phyloP scores from a whole-genome alignment of 2,888 invertebrate genomes.

The Microchrysa polita region DNA sequence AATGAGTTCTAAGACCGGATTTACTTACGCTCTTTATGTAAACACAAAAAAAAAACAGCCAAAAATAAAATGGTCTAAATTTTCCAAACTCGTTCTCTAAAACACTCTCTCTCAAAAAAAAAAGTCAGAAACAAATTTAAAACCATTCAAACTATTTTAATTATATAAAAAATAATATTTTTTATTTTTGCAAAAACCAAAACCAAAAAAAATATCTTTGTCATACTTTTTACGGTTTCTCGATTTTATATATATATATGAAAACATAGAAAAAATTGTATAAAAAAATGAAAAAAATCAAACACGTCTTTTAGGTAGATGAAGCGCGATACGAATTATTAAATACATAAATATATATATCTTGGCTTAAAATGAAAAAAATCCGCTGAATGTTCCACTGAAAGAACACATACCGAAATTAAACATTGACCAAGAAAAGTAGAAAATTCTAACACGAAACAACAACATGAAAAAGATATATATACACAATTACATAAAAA shows the following conservation, averaged over 20 bases:
- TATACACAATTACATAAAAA: too few relatives aligned
- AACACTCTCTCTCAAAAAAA: not conserved
- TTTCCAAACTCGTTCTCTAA: not conserved
- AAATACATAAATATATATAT: conserved; percentile 11
- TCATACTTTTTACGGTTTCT: conserved; percentile 41
- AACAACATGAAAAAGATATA: too few relatives aligned
- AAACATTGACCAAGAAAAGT: conserved; percentile 26
- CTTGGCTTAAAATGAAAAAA: conserved; percentile 19
- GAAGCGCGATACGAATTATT: conserved; percentile 14
- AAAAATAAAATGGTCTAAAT: not conserved
- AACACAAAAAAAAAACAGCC: not conserved
- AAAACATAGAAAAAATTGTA: too few relatives aligned
- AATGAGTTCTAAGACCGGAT: not conserved
- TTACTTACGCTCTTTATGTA: not conserved
- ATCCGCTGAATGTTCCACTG: not conserved
- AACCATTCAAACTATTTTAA: conserved; percentile 13
- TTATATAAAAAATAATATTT: conserved; percentile 18
- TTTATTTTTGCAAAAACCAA: not conserved
- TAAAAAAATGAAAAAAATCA: not conserved
- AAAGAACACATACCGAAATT: conserved; percentile 12
- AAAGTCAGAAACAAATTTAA: not conserved
- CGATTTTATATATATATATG: conserved; percentile 37
- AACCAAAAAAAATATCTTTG: conserved; percentile 15
- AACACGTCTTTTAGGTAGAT: conserved; percentile 32
- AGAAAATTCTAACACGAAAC: conserved; percentile 31